phyloP scores from a whole-genome alignment of 37 sponge, comb jelly and placozoan genomes.

The Crambe crambe region DNA sequence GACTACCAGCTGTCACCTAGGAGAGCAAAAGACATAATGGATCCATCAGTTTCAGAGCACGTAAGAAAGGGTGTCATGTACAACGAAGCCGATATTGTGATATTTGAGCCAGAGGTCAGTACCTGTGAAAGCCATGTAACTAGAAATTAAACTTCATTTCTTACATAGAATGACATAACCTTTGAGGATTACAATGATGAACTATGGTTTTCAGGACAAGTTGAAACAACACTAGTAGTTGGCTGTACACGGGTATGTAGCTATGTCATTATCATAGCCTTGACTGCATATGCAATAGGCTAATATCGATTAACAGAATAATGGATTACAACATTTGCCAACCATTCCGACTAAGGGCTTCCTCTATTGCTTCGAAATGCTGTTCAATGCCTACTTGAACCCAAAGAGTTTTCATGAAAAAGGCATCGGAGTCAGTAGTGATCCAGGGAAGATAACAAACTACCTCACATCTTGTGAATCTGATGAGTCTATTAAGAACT shows the following conservation, averaged over 20 bases:
- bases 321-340: not conserved
- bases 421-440: not conserved
- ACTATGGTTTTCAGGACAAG: not conserved
- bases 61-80: not conserved
- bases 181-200: not conserved
- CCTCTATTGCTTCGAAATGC: not conserved
- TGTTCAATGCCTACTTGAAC: not conserved
- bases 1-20: not conserved
- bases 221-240: not conserved
- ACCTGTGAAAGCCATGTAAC: not conserved
- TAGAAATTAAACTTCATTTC: not conserved
- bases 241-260: not conserved
- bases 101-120: not conserved
- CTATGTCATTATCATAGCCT: too few species aligned
- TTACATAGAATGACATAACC: not conserved
- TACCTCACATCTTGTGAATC: too few species aligned
- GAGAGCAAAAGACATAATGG: not conserved
- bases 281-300: too few species aligned
- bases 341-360: not conserved
- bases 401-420: not conserved
- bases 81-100: not conserved
- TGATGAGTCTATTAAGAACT: too few species aligned
- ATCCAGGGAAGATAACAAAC: not conserved
- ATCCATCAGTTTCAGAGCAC: not conserved
- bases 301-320: not conserved